Base-by-base conservation (phyloP, 2,797 vertebrate species). In the Lacerta viridis region DNA sequence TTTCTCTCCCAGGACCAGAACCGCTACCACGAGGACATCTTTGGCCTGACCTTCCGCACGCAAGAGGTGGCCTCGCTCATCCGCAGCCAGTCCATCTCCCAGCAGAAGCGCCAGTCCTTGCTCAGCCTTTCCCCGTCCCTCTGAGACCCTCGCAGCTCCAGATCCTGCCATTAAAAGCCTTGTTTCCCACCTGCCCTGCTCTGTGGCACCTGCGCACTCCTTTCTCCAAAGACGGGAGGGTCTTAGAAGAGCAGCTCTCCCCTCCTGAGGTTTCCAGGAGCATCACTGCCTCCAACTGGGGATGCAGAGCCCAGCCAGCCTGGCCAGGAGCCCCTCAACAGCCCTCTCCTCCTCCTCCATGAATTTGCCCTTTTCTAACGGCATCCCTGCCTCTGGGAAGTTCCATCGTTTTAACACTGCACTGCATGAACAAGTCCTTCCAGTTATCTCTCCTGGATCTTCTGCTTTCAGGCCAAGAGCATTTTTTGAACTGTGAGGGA, bases 11-110 rank as follows among this genome's bases (percentile, higher is more conserved):
- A 98, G 97, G 97, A 98, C 94, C 97, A 97, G 96, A 97, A 97
- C 90, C 96, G 94, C 92, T 97, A 97, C 91, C 97, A 98, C 33
- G 97, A 98, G 90, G 97, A 98, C 94, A 97, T 98, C 93, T 98
- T 97, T 11, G 97, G 97, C 64, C 96, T 98, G 64, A 97, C 96
- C 0, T 94, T 98, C 87, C 96, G 97, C 90, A 97, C 97, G 0
- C 97, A 97, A 93, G 97, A 98, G 89, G 97, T 98, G 92, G 97
- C 97, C 0, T 96, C 96, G 41, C 97, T 96, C 88, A 97, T 97
- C 83, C 97, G 97, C 79, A 96, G 95, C 83, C 97, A 97, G 93
- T 97, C 96, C 82, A 96, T 97, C 92, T 97, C 96, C 36, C 76
- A 90, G 83, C 95, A 97, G 89, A 96, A 96, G 89, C 93, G 92